Evolutionary conservation across 1,140 invertebrate species (phyloP), one percentile per base, ranked within the genome.

Genomic region (Epicauta chinensis): DNA sequence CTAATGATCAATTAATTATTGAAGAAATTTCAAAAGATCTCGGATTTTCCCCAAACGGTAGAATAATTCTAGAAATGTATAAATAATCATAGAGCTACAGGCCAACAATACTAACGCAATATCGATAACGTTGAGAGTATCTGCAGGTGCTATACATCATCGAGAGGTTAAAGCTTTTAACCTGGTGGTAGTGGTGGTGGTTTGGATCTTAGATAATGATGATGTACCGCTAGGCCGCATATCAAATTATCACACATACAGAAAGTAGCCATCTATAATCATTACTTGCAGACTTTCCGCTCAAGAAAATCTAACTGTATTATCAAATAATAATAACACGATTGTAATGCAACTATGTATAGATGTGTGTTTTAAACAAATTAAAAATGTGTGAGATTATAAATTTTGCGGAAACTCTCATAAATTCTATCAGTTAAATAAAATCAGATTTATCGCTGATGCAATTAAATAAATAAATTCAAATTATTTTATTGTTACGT

Each of bases 81-180:
- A 23, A 23, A 23, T 23, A 23, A 23, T 23, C 23, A 7, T 5
- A 23, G 7, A 3, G 23, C 23, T 23, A 55, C 48, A 45, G 53
- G 53, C 45, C 45, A 55, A 32, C 37, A 55, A 55, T 49, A 17
- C 38, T 49, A 55, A 48, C 48, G 23, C 7, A 23, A 23, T 23
- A 23, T 23, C 23, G 23, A 46, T 54, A 40, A 42, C 16, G 17
- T 41, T 36, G 44, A 47, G 41, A 35, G 49, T 55, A 49, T 49
- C 44, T 41, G 42, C 47, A 44, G 53, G 53, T 36, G 43, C 55
- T 39, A 53, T 62, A 55, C 50, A 62, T 62, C 55, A 59, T 60
- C 48, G 31, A 38, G 42, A 56, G 60, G 60, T 60, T 60, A 60
- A 62, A 57, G 49, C 55, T 60, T 60, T 62, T 62, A 62, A 62